A percentile compares a stretch with the other conserved stretches of the same genome.
These are phyloP conservation scores for Zaprionus ornatus DNA, from an alignment of 1,140 invertebrate species.

Conservation along the genomic window DNA sequence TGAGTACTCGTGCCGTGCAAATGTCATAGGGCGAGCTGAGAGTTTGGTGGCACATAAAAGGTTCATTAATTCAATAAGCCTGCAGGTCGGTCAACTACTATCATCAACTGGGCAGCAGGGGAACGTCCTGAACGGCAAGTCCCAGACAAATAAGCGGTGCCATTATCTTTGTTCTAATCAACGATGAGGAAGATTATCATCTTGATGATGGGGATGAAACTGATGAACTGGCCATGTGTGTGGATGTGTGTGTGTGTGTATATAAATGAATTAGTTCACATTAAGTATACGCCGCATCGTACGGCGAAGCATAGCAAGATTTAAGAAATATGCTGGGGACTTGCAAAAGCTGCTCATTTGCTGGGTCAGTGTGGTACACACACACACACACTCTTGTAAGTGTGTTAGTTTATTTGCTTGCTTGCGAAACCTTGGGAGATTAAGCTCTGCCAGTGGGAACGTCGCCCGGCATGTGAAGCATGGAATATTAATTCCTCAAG, in stretches of 20 bases:
- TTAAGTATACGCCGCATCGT: constrained; percentile 70
- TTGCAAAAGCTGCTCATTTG: constrained; percentile 25
- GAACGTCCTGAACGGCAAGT: not conserved
- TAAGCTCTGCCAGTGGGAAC: constrained; percentile 39
- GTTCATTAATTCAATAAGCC: constrained; percentile 43
- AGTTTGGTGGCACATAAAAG: constrained; percentile 7
- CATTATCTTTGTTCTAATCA: constrained; percentile 44
- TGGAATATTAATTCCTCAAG: constrained; percentile 81
- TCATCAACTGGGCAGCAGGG: constrained; percentile 18
- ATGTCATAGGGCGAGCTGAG: not conserved
- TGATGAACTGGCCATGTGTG: constrained; percentile 33
- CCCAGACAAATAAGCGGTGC: constrained; percentile 38
- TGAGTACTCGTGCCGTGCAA: not conserved
- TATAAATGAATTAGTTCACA: constrained; percentile 80
- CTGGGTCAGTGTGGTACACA: not conserved
- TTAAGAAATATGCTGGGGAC: constrained; percentile 56
- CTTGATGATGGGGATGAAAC: constrained; percentile 14
- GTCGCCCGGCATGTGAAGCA: constrained; percentile 58
- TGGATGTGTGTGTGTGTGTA: constrained; percentile 23
- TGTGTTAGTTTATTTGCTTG: constrained; percentile 11
- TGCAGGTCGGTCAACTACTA: constrained; percentile 6
- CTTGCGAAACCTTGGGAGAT: constrained; percentile 55
- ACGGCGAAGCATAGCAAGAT: constrained; percentile 54
- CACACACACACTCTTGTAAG: constrained; percentile 2
- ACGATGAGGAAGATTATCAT: constrained; percentile 36